Conservation (phyloP, 2,888 invertebrate species). For the Sisyra terminalis region DNA sequence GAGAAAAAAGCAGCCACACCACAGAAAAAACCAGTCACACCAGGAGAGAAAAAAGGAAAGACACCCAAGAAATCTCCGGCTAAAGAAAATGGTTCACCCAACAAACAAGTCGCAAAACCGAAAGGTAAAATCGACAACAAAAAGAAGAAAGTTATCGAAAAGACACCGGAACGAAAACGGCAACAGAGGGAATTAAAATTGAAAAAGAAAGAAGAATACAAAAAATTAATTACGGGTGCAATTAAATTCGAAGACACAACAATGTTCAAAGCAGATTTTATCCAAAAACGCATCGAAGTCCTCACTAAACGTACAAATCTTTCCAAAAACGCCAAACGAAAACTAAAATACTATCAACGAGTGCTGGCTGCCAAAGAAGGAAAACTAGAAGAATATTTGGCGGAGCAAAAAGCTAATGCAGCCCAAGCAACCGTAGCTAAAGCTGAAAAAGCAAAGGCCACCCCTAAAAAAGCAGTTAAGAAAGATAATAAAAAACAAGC, state of each 20-base stretch:
- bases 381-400: background rate
- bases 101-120: background rate
- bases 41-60: background rate
- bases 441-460: slow-evolving; percentile 1
- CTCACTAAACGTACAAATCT: background rate
- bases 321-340: background rate
- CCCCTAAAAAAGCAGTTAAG: slow-evolving; percentile 1
- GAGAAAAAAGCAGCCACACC: background rate
- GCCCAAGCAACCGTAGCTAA: background rate
- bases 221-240: background rate
- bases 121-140: background rate
- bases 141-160: background rate
- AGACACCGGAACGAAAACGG: background rate
- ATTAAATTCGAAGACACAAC: background rate
- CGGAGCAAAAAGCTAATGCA: background rate
- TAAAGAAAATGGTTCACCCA: background rate
- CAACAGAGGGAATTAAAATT: background rate
- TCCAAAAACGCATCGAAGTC: background rate
- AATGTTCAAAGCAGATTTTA: background rate
- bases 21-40: background rate
- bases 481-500: slow-evolving; percentile 4
- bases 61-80: background rate
- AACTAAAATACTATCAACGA: background rate
- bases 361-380: background rate
- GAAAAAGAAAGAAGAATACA: background rate